phyloP scores from a whole-genome alignment of 2,888 invertebrate genomes.

The Therioaphis trifolii region DNA sequence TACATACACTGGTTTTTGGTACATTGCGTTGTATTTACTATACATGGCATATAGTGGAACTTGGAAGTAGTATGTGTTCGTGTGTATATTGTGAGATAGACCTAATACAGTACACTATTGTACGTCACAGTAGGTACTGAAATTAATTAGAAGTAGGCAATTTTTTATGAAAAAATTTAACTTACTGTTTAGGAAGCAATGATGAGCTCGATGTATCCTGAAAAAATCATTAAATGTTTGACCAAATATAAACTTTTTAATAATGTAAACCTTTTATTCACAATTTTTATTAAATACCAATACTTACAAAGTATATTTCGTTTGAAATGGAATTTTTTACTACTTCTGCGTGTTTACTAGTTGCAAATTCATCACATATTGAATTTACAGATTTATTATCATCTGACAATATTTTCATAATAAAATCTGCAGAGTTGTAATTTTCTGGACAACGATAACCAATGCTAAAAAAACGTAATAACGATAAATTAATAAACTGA shows the following conservation, averaged over 20 bases:
- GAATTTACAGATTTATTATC: slow-evolving; percentile 80
- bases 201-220: slow-evolving; percentile 42
- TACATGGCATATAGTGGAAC: too few relatives aligned
- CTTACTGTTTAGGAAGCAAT: slow-evolving; percentile 41
- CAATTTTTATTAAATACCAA: neutral
- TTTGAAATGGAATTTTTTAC: slow-evolving; percentile 71
- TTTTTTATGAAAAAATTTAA: neutral
- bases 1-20: too few relatives aligned
- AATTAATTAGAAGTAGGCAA: too few relatives aligned
- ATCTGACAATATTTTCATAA: slow-evolving; percentile 82
- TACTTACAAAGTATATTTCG: slow-evolving; percentile 59
- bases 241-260: neutral
- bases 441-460: slow-evolving; percentile 83
- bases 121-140: too few relatives aligned
- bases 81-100: too few relatives aligned
- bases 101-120: too few relatives aligned
- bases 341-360: slow-evolving; percentile 81
- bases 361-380: slow-evolving; percentile 82
- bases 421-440: slow-evolving; percentile 91
- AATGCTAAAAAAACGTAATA: slow-evolving; percentile 70
- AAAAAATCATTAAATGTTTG: slow-evolving; percentile 25
- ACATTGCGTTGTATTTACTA: too few relatives aligned
- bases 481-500: slow-evolving; percentile 38
- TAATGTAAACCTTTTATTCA: slow-evolving; percentile 17
- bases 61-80: too few relatives aligned